Evolutionary conservation across 2,888 invertebrate species (phyloP), one percentile per base, ranked within the genome.

Genomic region (Philhelius pedissequus): DNA sequence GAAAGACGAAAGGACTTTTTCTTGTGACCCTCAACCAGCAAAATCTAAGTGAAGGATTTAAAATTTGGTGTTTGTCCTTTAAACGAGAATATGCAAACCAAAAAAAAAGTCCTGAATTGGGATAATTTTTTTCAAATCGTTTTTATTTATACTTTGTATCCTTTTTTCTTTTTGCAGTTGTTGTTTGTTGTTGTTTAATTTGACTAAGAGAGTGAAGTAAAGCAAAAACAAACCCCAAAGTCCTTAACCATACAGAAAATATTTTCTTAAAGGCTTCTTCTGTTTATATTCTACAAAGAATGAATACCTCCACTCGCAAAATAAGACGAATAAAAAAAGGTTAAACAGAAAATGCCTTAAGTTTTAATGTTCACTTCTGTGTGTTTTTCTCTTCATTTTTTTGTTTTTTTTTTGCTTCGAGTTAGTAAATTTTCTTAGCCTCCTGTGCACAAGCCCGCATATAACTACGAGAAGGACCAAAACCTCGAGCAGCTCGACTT

Each of bases 121-220:
- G 45, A 73, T 52, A 75, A 79, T 79, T 83, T 70, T 71, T 71
- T 64, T 66, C 74, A 83, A 83, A 79, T 70, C 74, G 83, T 75
- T 75, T 75, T 35, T 64, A 66, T 75, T 35, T 64, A 66, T 52
- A 60, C 62, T 78, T 62, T 60, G 62, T 68, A 78, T 82, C 60
- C 52, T 43, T 62, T 68, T 54, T 32, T 8, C 35, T 35, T 56
- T 66, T 3, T 30, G n/a, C n/a, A n/a, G n/a, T 50, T 7, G 54
- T 1, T 35, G 40, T 15, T 35, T 40, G 15, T 22, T 7, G 27
- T 13, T 20, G 30, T 64, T 45, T n/a, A 45, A 32, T 64, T 64
- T 45, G 30, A 32, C 45, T 45, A 45, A 11, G 22, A 13, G 13
- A 22, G 40, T 27, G 25, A 38, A 11, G n/a, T n/a, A 35, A 60